Percentiles rank a stretch among this genome's conserved stretches.
phyloP scores from a whole-genome alignment of 2,797 vertebrate genomes.

The Coranthus polyacanthus region DNA sequence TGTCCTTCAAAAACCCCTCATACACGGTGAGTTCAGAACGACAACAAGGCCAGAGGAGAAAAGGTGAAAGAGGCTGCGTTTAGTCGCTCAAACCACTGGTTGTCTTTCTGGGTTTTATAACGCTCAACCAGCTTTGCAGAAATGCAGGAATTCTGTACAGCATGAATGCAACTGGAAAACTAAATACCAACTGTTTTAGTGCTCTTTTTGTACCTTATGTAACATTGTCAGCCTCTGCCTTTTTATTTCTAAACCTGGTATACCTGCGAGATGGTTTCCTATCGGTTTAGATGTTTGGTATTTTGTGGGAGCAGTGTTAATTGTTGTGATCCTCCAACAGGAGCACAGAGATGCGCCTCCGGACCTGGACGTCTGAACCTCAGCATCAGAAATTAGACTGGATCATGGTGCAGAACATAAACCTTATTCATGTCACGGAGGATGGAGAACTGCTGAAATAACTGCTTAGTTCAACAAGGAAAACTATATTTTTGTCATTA shows the following conservation, averaged over 20 bases:
- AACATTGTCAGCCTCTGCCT: no score
- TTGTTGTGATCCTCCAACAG: constrained; percentile 40
- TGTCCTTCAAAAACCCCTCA: constrained; percentile 62
- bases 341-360: constrained; percentile 3
- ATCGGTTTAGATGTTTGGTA: no score
- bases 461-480: not conserved
- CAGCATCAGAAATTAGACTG: constrained; percentile 8
- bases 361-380: constrained; percentile 57
- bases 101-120: not conserved
- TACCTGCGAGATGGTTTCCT: no score
- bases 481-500: constrained; percentile 26
- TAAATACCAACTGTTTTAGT: not conserved
- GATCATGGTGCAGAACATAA: constrained; percentile 5
- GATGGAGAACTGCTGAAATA: constrained; percentile 4
- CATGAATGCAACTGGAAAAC: not conserved
- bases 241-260: no score
- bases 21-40: constrained; percentile 61
- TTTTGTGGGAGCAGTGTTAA: not conserved
- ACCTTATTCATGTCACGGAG: not conserved
- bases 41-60: not conserved
- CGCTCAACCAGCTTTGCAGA: not conserved
- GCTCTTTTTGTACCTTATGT: no score
- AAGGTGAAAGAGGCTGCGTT: not conserved
- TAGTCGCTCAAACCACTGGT: no score
- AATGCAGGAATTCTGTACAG: not conserved